Conservation (phyloP, 1,140 invertebrate species). For the Orius insidiosus region DNA sequence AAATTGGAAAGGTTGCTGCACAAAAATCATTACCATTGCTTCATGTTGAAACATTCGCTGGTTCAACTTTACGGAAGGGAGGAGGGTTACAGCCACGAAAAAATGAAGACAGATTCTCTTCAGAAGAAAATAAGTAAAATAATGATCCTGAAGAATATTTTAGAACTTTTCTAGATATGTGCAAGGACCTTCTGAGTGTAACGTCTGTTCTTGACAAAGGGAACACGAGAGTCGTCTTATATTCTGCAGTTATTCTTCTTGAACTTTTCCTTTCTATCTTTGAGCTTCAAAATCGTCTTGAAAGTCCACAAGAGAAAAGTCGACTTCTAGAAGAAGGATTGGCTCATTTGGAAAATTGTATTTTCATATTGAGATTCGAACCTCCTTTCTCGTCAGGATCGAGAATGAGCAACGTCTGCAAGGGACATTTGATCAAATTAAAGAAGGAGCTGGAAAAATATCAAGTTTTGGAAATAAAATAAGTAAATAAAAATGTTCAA, state of each 20-base stretch:
- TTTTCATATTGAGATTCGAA: constrained; percentile 31
- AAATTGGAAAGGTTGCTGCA: constrained; percentile 50
- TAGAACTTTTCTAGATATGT: constrained; percentile 31
- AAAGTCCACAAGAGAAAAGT: constrained; percentile 26
- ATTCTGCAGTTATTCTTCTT: constrained; percentile 48
- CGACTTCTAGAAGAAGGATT: constrained; percentile 27
- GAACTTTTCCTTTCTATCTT: constrained; percentile 43
- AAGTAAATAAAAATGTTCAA: no score
- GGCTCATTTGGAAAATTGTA: constrained; percentile 27
- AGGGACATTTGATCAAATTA: constrained; percentile 10
- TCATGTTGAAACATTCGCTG: constrained; percentile 58
- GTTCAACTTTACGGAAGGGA: constrained; percentile 57
- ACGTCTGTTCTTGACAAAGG: constrained; percentile 48
- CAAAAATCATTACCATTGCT: constrained; percentile 63
- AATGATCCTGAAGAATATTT: neutral
- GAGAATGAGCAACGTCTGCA: constrained; percentile 16
- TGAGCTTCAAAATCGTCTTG: constrained; percentile 31
- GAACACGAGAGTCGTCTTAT: constrained; percentile 46
- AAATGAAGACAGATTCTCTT: constrained; percentile 35
- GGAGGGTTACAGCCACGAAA: constrained; percentile 32
- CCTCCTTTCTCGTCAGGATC: constrained; percentile 30
- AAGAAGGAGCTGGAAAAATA: constrained; percentile 5
- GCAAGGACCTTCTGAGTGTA: constrained; percentile 42
- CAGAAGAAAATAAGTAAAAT: constrained; percentile 32
- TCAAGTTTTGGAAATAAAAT: constrained; percentile 7